These are phyloP conservation scores for Xestoiulus laeticollis DNA, from an alignment of 2,888 invertebrate species.

Conservation along the genomic window DNA sequence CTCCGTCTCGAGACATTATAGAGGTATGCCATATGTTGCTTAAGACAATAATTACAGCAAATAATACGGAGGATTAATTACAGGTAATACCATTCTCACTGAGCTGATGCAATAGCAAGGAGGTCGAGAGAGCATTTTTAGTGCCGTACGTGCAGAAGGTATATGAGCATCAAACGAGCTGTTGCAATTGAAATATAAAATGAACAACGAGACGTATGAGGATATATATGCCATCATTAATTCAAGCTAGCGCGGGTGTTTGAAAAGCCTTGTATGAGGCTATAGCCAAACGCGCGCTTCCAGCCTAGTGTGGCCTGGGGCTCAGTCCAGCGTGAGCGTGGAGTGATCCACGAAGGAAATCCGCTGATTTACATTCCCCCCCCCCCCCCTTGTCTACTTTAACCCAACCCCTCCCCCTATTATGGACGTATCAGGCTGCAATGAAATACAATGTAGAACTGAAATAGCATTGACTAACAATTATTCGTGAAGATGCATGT, in stretches of 20 bases:
- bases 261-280: no score
- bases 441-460: no score
- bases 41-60: conserved; percentile 10
- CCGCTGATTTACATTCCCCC: no score
- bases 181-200: background rate
- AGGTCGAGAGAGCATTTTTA: background rate
- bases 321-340: no score
- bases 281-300: no score
- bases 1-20: background rate
- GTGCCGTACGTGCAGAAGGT: background rate
- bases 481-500: no score
- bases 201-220: background rate
- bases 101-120: background rate
- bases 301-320: no score
- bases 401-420: no score
- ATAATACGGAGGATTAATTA: background rate
- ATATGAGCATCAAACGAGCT: background rate
- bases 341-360: no score
- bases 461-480: no score
- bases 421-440: no score
- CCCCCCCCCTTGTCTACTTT: no score
- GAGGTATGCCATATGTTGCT: background rate
- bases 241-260: background rate
- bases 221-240: background rate
- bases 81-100: background rate